Conservation (phyloP, 2,888 invertebrate species). For the Herminia tarsipennalis region DNA sequence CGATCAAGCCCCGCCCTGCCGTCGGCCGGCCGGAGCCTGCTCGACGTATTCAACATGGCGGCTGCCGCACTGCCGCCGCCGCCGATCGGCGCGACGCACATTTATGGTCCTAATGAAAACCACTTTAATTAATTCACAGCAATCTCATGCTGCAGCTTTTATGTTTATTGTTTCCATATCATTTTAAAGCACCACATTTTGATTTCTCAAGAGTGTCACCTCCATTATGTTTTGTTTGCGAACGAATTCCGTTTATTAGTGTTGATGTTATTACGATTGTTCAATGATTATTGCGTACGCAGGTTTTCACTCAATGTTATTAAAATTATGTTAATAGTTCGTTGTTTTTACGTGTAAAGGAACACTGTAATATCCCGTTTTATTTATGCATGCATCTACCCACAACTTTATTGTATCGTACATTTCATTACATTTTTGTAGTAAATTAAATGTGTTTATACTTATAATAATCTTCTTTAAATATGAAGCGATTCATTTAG, state of each 20-base stretch:
- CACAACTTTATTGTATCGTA: too few relatives aligned
- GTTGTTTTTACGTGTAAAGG: conserved; percentile 11
- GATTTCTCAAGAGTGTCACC: conserved; percentile 84
- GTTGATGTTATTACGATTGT: conserved; percentile 62
- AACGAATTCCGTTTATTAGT: conserved; percentile 59
- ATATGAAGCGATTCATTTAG: too few relatives aligned
- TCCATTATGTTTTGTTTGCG: conserved; percentile 71
- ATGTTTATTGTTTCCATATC: conserved; percentile 83
- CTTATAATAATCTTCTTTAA: too few relatives aligned
- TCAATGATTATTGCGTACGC: conserved; percentile 62
- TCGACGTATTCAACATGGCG: conserved; percentile 47
- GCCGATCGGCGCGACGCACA: conserved; percentile 44
- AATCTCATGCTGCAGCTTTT: conserved; percentile 80
- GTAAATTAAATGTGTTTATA: too few relatives aligned
- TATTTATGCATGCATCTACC: neutral
- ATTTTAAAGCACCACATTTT: conserved; percentile 79
- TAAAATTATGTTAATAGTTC: conserved; percentile 48
- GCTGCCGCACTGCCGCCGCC: conserved; percentile 30
- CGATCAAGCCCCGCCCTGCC: conserved; percentile 64
- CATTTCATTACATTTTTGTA: too few relatives aligned
- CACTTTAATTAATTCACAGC: conserved; percentile 85
- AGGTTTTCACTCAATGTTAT: conserved; percentile 74
- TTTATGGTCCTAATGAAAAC: conserved; percentile 81
- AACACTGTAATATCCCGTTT: neutral
- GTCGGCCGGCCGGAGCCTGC: conserved; percentile 37